Percentiles rank a stretch among this genome's conserved stretches.
phyloP scores from a whole-genome alignment of 2,113 vertebrate genomes.

The Helogale parvula region DNA sequence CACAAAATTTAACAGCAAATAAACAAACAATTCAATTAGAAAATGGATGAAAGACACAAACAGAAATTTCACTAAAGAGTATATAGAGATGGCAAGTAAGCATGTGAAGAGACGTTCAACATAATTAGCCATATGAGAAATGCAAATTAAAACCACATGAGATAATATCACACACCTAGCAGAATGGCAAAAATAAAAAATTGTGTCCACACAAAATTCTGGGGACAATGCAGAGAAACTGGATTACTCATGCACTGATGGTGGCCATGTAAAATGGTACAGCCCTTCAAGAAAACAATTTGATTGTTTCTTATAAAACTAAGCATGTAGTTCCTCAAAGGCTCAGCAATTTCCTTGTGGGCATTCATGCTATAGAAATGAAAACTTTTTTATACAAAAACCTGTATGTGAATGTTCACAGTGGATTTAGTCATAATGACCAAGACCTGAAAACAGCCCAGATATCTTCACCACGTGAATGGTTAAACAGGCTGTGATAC shows the following conservation, averaged over 20 bases:
- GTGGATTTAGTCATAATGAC: background rate
- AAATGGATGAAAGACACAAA: background rate
- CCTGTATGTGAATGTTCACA: background rate
- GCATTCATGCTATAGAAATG: background rate
- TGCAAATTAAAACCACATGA: background rate
- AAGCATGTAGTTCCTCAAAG: background rate
- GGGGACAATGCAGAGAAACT: background rate
- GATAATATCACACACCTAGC: background rate
- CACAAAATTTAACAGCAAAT: background rate
- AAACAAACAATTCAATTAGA: background rate
- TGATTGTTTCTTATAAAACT: background rate
- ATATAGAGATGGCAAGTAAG: background rate
- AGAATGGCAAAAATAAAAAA: constrained; percentile 6
- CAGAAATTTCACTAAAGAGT: background rate
- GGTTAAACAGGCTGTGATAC: background rate
- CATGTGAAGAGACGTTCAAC: background rate
- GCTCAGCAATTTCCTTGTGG: background rate
- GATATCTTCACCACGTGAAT: background rate
- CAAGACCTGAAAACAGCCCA: background rate
- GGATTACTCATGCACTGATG: background rate
- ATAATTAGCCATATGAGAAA: background rate
- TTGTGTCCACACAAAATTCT: background rate
- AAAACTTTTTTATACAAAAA: background rate
- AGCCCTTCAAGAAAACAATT: background rate
- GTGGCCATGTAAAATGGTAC: background rate